phyloP scores from a whole-genome alignment of 1,140 invertebrate species.

The Dreissena rostriformis region DNA sequence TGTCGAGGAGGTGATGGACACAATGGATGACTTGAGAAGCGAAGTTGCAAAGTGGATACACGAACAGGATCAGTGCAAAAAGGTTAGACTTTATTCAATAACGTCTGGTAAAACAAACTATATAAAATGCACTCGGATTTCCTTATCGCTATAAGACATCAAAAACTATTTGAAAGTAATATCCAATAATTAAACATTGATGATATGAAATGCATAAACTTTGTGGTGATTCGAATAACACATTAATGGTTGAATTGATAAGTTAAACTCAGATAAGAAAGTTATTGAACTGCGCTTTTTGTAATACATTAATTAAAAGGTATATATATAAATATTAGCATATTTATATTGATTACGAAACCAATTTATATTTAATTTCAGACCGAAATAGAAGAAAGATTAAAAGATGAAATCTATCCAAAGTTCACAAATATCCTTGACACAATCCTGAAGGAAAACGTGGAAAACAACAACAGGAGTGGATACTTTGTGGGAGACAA shows the following conservation, averaged over 20 bases:
- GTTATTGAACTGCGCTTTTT: no score
- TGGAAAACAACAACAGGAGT: conserved; percentile 47
- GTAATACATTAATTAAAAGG: no score
- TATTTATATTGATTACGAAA: neutral
- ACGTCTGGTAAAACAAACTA: no score
- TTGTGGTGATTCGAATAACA: no score
- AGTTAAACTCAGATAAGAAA: no score
- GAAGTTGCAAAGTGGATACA: conserved; percentile 57
- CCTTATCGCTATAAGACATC: no score
- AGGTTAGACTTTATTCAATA: conserved; percentile 29
- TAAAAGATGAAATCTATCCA: conserved; percentile 32
- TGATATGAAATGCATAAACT: no score
- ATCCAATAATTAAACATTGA: no score
- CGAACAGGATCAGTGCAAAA: conserved; percentile 42
- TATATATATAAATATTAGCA: neutral
- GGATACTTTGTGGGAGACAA: conserved; percentile 49
- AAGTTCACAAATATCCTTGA: conserved; percentile 50
- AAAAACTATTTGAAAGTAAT: no score
- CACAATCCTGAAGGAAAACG: conserved; percentile 34
- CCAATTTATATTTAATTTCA: conserved; percentile 16
- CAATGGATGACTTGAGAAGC: conserved; percentile 51
- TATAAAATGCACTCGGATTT: no score
- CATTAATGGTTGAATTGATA: no score
- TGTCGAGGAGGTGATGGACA: conserved; percentile 48
- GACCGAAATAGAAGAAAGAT: conserved; percentile 27